Evolutionary conservation across 1,140 invertebrate genomes (phyloP).

Genomic region (Ceratina calcarata): DNA sequence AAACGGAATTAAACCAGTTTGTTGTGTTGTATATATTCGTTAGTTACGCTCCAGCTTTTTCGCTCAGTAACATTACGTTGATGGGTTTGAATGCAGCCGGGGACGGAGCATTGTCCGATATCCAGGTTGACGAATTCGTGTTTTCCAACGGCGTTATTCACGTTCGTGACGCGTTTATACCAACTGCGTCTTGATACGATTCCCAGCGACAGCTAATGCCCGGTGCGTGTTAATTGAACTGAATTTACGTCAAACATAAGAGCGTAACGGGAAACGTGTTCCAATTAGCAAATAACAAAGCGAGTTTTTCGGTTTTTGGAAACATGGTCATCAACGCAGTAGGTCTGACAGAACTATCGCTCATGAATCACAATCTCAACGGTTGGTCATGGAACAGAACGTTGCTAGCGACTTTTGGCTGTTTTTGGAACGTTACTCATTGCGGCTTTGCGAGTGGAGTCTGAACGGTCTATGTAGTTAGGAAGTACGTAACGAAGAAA

Average conservation of each 20-base stretch:
- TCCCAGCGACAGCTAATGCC: too few species aligned
- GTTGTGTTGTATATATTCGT: background rate
- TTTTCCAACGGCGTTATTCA: conserved; percentile 3
- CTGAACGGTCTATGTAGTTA: conserved; percentile 46
- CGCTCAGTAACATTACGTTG: background rate
- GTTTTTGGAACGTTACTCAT: conserved; percentile 44
- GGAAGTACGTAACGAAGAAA: conserved; percentile 47
- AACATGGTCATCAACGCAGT: too few species aligned
- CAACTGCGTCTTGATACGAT: too few species aligned
- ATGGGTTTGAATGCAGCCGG: background rate
- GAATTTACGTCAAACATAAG: too few species aligned
- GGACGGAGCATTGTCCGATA: background rate
- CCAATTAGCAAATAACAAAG: too few species aligned
- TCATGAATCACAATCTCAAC: too few species aligned
- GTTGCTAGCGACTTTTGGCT: background rate
- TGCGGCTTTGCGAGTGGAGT: conserved; percentile 41
- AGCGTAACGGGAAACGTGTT: too few species aligned
- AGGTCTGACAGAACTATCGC: too few species aligned
- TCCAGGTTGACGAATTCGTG: conserved; percentile 24
- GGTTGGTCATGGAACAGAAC: background rate
- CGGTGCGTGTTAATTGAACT: too few species aligned
- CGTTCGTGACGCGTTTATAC: background rate
- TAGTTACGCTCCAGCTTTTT: conserved; percentile 1
- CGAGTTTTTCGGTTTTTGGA: too few species aligned
- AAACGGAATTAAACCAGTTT: too few species aligned